Evolutionary conservation across 2,888 invertebrate genomes (phyloP).

Genomic region (Anodontia alba): DNA sequence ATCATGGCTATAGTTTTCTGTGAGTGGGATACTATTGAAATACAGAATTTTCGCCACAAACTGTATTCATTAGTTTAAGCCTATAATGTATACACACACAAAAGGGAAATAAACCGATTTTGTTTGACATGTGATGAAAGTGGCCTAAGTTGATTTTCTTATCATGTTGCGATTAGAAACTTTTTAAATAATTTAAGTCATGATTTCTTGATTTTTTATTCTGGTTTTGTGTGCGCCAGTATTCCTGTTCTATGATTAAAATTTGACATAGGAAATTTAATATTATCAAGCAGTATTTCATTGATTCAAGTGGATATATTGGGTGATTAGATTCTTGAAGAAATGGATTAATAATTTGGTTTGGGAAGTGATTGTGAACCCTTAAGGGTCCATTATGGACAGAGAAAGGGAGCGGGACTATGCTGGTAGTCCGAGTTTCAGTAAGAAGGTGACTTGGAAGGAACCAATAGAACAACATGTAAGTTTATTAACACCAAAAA

Average conservation of each 20-base stretch:
- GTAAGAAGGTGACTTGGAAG: conserved; percentile 78
- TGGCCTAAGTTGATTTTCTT: conserved; percentile 21
- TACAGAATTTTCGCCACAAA: not conserved
- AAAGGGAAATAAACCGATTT: conserved; percentile 19
- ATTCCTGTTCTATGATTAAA: not conserved
- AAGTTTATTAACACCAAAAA: conserved; percentile 30
- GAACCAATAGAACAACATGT: conserved; percentile 74
- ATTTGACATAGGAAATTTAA: not conserved
- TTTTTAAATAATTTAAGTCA: not conserved
- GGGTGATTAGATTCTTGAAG: not conserved
- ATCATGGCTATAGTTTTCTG: too few relatives aligned
- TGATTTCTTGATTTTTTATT: not conserved
- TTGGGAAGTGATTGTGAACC: not conserved
- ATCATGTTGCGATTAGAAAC: conserved; percentile 3
- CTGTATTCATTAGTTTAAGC: conserved; percentile 10
- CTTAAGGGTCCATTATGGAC: not conserved
- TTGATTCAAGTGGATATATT: not conserved
- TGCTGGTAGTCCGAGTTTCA: conserved; percentile 63
- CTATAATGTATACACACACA: conserved; percentile 1
- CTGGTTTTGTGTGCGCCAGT: not conserved
- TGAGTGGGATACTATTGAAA: too few relatives aligned
- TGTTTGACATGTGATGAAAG: conserved; percentile 16
- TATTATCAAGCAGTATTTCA: not conserved
- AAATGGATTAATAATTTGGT: not conserved
- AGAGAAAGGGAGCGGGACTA: conserved; percentile 66